A percentile compares a stretch with the other conserved stretches of the same genome.
Conservation (phyloP, 2,888 invertebrate species). For the Andrena marginata region DNA sequence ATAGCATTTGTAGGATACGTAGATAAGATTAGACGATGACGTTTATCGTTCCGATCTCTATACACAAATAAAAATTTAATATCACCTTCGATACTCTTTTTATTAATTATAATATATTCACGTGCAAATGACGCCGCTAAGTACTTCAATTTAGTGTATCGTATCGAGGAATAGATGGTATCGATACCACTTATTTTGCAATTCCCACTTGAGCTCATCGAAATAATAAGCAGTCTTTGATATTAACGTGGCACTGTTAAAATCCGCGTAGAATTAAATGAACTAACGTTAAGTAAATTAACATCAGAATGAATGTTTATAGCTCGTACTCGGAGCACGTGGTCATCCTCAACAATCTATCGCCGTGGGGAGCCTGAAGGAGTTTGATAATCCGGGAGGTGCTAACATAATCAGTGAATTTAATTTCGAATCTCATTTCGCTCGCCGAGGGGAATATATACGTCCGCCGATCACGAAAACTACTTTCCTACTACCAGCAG, state of each 20-base stretch:
- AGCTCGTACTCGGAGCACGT: constrained; percentile 13
- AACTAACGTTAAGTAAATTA: not conserved
- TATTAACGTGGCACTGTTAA: not conserved
- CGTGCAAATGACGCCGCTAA: not conserved
- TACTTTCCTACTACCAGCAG: not conserved
- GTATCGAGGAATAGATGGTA: not conserved
- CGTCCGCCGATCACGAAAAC: not conserved
- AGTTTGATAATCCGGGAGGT: not conserved
- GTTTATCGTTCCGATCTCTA: constrained; percentile 45
- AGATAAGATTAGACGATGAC: constrained; percentile 50
- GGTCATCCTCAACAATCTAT: not conserved
- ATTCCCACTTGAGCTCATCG: not conserved
- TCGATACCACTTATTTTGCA: not conserved
- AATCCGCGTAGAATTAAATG: not conserved
- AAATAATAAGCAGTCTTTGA: not conserved
- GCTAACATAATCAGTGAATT: not conserved
- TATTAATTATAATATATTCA: not conserved
- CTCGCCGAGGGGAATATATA: not conserved
- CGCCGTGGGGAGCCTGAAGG: not conserved
- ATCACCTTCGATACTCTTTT: constrained; percentile 3
- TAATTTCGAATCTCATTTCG: not conserved
- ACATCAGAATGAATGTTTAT: not conserved
- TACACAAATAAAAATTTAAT: constrained; percentile 1
- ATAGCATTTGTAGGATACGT: constrained; percentile 7
- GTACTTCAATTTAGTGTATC: not conserved